Evolutionary conservation across 2,888 invertebrate genomes (phyloP), one percentile per base, ranked within the genome.

Genomic region (Pollenia labialis): DNA sequence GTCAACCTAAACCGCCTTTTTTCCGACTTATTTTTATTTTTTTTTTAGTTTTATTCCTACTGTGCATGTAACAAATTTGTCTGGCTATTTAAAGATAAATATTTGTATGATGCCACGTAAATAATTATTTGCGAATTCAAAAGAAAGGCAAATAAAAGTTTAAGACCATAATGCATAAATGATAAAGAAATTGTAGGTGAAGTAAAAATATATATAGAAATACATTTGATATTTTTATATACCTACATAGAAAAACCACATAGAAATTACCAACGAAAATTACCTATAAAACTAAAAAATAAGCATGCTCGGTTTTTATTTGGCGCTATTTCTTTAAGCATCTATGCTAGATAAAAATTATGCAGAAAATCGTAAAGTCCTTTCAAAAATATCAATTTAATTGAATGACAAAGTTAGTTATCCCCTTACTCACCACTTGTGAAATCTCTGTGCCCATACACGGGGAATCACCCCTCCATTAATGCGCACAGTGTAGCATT

Each of bases 71-170:
- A 46, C 2, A 48, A 23, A 42, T 6, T 52, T 12, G 1, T 52
- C 11, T 32, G n/a, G 16, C 11, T 40, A 8, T 71, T 54, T 71
- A 16, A 72, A 58, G 46, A 58, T 56, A 32, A 18, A 32, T 62
- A 40, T 18, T 71, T 74, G 66, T 58, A 72, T 74, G 74, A 58
- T 66, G 74, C 48, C 68, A 60, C 42, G 14, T 10, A 74, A 81
- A 58, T 75, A 68, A 75, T 68, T 44, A 12, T 42, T 50, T 42
- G 60, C 16, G 40, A 58, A 58, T 68, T 66, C 8, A 40, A 68
- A 48, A 69, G 6, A 68, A 69, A 50, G 32, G n/a, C 42, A 52
- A 32, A 32, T 32, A 60, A 44, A 60, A 79, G 60, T 50, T 50
- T 50, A 79, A 79, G 60, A 79, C 42, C 60, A 44, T n/a, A 50